These are phyloP conservation scores for Pluvianellus socialis DNA, from an alignment of 2,113 vertebrate species.

Conservation along the genomic window DNA sequence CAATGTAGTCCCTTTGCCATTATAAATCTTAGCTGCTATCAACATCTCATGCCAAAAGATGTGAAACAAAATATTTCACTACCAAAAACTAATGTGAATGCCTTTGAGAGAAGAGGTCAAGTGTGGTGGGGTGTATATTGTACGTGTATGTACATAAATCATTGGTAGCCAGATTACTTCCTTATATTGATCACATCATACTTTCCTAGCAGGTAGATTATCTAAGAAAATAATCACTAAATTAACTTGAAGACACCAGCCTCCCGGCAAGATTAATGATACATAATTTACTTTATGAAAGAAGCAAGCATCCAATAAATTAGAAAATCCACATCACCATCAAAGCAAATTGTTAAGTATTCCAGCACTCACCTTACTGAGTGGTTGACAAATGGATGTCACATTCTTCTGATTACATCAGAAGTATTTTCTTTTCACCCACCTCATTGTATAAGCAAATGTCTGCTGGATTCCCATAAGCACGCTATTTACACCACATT, in stretches of 20 bases:
- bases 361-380: constrained; percentile 56
- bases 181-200: constrained; percentile 58
- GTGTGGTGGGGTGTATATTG: neutral
- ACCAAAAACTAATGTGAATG: constrained; percentile 24
- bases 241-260: constrained; percentile 70
- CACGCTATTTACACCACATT: neutral
- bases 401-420: constrained; percentile 40
- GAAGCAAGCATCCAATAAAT: constrained; percentile 79
- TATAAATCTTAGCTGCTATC: constrained; percentile 29
- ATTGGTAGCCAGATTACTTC: constrained; percentile 38
- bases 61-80: constrained; percentile 38
- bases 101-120: constrained; percentile 13
- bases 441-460: constrained; percentile 13
- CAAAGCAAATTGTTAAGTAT: constrained; percentile 73
- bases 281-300: constrained; percentile 76
- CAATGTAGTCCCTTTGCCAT: neutral
- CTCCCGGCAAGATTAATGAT: constrained; percentile 76
- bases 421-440: constrained; percentile 31
- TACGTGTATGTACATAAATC: neutral
- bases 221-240: constrained; percentile 74
- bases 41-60: neutral
- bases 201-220: constrained; percentile 64
- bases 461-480: neutral
- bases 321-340: constrained; percentile 70
- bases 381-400: constrained; percentile 67